These are phyloP conservation scores for Atta colombica DNA, from an alignment of 1,140 invertebrate species.

Conservation along the genomic window DNA sequence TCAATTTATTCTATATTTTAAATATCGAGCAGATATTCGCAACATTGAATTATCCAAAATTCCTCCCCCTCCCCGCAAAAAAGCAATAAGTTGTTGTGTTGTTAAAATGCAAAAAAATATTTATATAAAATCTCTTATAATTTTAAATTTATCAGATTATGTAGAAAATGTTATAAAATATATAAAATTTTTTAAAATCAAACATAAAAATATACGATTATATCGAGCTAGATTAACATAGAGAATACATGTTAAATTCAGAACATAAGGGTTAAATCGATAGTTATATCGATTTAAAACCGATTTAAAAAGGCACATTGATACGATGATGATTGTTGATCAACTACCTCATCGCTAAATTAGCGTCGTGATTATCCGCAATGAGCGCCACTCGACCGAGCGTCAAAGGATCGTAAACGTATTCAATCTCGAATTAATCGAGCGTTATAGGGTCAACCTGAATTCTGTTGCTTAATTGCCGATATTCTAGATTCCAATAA, in stretches of 20 bases:
- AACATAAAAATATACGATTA: not conserved
- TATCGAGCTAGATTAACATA: not conserved
- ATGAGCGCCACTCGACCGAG: conserved; percentile 56
- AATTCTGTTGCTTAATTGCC: conserved; percentile 58
- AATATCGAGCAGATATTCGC: not conserved
- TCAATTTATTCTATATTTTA: not conserved
- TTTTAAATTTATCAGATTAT: not conserved
- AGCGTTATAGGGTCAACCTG: conserved; percentile 28
- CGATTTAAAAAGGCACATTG: conserved; percentile 23
- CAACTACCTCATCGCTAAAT: conserved; percentile 72
- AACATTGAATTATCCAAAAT: not conserved
- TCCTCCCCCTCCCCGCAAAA: not conserved
- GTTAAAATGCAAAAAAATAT: too few species aligned
- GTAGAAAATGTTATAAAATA: not conserved
- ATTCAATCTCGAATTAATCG: conserved; percentile 62
- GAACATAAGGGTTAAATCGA: not conserved
- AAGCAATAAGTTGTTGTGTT: not conserved
- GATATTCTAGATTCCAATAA: conserved; percentile 39
- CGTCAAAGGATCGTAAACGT: conserved; percentile 54
- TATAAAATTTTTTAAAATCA: not conserved
- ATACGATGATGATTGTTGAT: conserved; percentile 51
- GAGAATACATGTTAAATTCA: conserved; percentile 14
- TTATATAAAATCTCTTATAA: not conserved
- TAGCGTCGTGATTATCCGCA: conserved; percentile 71
- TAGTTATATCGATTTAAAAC: conserved; percentile 3